Conservation (phyloP, 2,888 invertebrate genomes). For the Sisyra terminalis region DNA sequence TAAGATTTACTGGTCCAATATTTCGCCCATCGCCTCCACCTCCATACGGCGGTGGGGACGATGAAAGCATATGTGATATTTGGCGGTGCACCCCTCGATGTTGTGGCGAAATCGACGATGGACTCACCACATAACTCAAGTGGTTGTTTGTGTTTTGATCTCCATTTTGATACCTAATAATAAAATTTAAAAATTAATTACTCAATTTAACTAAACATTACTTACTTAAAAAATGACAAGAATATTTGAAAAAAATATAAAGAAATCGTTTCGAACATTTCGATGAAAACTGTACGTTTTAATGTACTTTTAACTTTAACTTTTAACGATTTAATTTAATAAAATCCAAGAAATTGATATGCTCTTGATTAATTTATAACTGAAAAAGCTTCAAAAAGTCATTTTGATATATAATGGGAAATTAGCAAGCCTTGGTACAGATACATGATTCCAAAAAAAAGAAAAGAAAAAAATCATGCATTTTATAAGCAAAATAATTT, state of each 20-base stretch:
- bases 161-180: conserved; percentile 42
- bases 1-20: conserved; percentile 31
- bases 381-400: no score
- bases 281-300: no score
- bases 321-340: no score
- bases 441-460: no score
- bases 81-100: conserved; percentile 42
- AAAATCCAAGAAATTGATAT: no score
- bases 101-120: conserved; percentile 43
- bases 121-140: conserved; percentile 38
- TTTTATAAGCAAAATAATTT: no score
- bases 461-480: no score
- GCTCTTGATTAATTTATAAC: no score
- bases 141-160: conserved; percentile 40
- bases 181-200: not conserved
- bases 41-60: conserved; percentile 1
- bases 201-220: not conserved
- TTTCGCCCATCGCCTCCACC: conserved; percentile 20
- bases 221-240: no score
- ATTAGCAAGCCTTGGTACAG: no score
- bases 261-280: not conserved
- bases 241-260: not conserved
- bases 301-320: no score
- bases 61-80: conserved; percentile 28
- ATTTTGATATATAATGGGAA: no score